These are phyloP conservation scores for Drosophila cognata DNA, from an alignment of 2,888 invertebrate species.

Conservation along the genomic window DNA sequence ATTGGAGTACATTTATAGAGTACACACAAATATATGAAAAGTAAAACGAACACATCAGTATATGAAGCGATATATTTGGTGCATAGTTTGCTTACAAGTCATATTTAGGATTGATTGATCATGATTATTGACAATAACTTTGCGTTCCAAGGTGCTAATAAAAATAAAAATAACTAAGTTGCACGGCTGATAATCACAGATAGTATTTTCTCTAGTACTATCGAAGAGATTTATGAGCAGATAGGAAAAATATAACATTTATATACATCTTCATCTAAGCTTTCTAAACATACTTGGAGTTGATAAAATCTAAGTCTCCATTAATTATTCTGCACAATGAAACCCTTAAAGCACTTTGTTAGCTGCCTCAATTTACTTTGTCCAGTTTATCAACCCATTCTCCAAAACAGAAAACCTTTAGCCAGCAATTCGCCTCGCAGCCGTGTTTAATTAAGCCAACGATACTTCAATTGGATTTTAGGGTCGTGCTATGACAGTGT, in stretches of 20 bases:
- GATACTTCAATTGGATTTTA: slow-evolving; percentile 65
- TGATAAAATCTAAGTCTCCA: background rate
- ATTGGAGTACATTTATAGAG: slow-evolving; percentile 36
- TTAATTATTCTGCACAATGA: background rate
- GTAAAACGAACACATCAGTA: background rate
- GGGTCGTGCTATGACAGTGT: background rate
- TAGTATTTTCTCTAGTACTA: background rate
- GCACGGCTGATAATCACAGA: background rate
- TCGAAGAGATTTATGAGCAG: background rate
- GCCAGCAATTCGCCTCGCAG: slow-evolving; percentile 17
- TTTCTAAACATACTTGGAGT: background rate
- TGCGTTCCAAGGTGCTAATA: background rate
- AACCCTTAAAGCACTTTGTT: slow-evolving; percentile 2
- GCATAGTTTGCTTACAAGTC: background rate
- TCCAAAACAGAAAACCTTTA: slow-evolving; percentile 19
- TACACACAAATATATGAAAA: slow-evolving; percentile 9
- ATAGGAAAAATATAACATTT: background rate
- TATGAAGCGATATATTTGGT: background rate
- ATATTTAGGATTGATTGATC: background rate
- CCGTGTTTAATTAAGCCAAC: slow-evolving; percentile 62
- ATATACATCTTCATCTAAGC: background rate
- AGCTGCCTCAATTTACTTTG: background rate
- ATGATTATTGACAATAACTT: background rate
- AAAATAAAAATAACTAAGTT: background rate
- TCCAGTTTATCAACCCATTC: slow-evolving; percentile 23